phyloP scores from a whole-genome alignment of 35 echinoderm and acorn worm genomes.

The Lytechinus variegatus region DNA sequence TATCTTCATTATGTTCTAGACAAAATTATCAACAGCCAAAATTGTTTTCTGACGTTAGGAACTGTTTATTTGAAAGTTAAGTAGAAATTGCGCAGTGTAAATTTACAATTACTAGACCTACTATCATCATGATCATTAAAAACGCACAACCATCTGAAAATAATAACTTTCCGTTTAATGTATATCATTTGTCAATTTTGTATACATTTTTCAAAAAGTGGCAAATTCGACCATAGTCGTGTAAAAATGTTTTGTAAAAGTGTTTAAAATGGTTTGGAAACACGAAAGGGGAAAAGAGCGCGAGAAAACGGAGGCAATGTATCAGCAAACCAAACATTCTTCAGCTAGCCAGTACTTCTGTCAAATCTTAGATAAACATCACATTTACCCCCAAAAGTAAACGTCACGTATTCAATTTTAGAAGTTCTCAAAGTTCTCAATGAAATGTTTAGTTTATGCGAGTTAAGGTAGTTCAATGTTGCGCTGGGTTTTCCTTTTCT shows the following conservation, averaged over 20 bases:
- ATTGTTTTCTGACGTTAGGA: too few species aligned
- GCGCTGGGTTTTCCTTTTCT: background rate
- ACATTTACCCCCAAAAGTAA: background rate
- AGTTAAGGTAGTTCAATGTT: background rate
- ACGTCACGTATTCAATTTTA: background rate
- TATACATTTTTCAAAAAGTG: too few species aligned
- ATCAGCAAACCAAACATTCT: background rate
- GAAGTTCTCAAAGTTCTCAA: conserved; percentile 10
- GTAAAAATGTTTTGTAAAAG: background rate
- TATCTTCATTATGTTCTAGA: too few species aligned
- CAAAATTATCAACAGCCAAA: too few species aligned
- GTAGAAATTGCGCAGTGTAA: too few species aligned
- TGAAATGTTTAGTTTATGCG: conserved; percentile 19
- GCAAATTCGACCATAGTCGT: background rate
- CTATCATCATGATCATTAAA: too few species aligned
- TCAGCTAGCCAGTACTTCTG: background rate
- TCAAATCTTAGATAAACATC: background rate
- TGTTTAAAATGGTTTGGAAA: background rate
- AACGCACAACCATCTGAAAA: too few species aligned
- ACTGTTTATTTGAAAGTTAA: too few species aligned
- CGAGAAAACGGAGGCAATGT: background rate
- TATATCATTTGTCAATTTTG: too few species aligned
- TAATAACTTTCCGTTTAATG: too few species aligned
- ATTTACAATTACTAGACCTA: too few species aligned
- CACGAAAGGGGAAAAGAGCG: background rate